Conservation (phyloP, 2,113 vertebrate species). For the Pollachius pollachius region DNA sequence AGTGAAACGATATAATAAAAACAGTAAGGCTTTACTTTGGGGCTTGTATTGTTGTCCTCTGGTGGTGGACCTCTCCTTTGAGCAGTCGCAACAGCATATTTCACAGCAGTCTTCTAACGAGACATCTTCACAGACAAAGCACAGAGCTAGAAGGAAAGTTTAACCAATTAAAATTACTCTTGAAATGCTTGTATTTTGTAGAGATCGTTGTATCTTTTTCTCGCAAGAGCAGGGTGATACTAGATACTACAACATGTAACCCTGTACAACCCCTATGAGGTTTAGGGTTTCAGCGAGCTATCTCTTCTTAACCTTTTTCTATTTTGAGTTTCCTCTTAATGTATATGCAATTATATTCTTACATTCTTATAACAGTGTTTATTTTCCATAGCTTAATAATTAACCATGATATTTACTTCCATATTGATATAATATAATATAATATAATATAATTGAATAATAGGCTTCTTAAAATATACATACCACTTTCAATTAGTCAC, state of each 20-base stretch:
- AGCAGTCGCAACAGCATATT: constrained; percentile 44
- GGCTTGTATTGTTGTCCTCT: constrained; percentile 19
- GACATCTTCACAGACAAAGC: constrained; percentile 11
- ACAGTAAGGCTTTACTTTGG: constrained; percentile 30
- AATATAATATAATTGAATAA: neutral
- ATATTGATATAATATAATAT: neutral
- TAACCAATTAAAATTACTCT: neutral
- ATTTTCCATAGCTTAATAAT: too few relatives aligned
- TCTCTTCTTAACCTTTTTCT: neutral
- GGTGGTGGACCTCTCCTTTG: constrained; percentile 5
- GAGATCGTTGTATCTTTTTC: neutral
- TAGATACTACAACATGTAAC: constrained; percentile 25
- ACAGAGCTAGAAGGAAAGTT: constrained; percentile 33
- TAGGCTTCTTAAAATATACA: constrained; percentile 16
- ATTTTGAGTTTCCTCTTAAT: too few relatives aligned
- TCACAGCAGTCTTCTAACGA: constrained; percentile 56
- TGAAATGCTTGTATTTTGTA: neutral
- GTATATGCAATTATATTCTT: too few relatives aligned
- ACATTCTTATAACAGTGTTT: too few relatives aligned
- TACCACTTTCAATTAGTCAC: constrained; percentile 65
- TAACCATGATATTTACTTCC: neutral
- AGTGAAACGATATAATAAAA: neutral
- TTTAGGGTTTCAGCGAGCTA: constrained; percentile 10
- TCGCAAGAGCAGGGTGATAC: neutral
- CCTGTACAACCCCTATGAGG: constrained; percentile 38